phyloP scores from a whole-genome alignment of 1,140 invertebrate species.

The Penaeus chinensis region DNA sequence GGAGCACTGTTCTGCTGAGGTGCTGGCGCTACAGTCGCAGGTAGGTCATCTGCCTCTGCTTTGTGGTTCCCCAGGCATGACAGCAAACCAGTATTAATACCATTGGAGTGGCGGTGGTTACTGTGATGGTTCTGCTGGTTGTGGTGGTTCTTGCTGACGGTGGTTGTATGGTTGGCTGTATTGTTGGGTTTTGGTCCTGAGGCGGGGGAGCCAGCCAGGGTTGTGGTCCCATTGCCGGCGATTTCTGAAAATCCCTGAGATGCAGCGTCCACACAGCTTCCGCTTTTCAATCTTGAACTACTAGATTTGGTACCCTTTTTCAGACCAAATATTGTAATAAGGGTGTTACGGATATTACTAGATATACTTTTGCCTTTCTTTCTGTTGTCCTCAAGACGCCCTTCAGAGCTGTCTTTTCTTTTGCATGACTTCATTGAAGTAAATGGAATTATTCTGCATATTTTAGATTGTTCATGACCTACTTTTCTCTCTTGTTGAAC shows the following conservation, averaged over 20 bases:
- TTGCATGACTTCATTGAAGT: constrained; percentile 54
- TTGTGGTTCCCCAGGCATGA: constrained; percentile 50
- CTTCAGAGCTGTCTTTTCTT: constrained; percentile 53
- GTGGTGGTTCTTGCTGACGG: background rate
- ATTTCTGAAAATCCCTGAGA: constrained; percentile 60
- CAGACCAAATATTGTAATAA: constrained; percentile 57
- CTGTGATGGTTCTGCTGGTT: constrained; percentile 48
- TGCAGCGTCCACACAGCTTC: constrained; percentile 56
- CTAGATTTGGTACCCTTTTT: constrained; percentile 55
- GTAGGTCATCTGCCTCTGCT: constrained; percentile 46
- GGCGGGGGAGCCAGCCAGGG: constrained; percentile 53
- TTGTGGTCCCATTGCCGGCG: constrained; percentile 50
- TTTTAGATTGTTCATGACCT: constrained; percentile 53
- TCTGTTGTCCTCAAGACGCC: constrained; percentile 49
- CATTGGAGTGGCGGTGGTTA: constrained; percentile 52
- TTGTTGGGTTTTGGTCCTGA: constrained; percentile 54
- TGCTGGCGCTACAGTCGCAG: background rate
- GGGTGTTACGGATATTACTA: constrained; percentile 55
- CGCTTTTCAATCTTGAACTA: constrained; percentile 54
- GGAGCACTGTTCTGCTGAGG: constrained; percentile 25
- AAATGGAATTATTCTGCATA: constrained; percentile 58
- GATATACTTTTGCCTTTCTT: constrained; percentile 59
- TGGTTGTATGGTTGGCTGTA: constrained; percentile 23
- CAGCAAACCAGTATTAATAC: constrained; percentile 48
- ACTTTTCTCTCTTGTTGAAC: constrained; percentile 38